A percentile compares a stretch with the other conserved stretches of the same genome.
Evolutionary conservation across 2,113 vertebrate genomes (phyloP).

Genomic region (Stictonetta naevosa): DNA sequence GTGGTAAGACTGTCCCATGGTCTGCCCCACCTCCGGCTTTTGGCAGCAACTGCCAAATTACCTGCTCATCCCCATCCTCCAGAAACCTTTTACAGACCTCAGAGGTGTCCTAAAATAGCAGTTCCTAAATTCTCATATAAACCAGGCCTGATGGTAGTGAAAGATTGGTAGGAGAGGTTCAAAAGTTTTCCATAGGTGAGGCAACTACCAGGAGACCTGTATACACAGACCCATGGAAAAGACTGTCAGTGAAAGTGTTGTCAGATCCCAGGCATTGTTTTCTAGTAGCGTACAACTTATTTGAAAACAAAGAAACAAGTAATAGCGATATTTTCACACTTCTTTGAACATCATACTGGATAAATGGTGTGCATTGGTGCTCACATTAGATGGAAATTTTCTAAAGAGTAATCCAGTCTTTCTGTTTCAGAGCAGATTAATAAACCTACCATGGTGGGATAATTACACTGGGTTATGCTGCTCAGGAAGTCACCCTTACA

Average conservation of each 20-base stretch:
- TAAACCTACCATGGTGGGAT: neutral
- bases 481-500: neutral
- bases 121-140: neutral
- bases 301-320: neutral
- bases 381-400: neutral
- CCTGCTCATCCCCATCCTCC: neutral
- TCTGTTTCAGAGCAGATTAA: constrained; percentile 16
- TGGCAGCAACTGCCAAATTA: neutral
- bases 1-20: neutral
- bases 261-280: neutral
- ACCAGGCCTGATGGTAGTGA: neutral
- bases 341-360: neutral
- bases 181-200: neutral
- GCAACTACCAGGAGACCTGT: neutral
- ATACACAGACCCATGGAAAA: accelerated
- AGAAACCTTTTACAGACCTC: neutral
- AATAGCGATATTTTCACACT: neutral
- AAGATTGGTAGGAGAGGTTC: neutral
- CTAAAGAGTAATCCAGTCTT: neutral
- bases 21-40: neutral
- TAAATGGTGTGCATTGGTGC: neutral
- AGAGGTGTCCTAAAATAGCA: neutral
- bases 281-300: neutral
- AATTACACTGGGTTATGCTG: neutral
- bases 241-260: neutral